A percentile compares a stretch with the other conserved stretches of the same genome.
Conservation (phyloP, 1,140 invertebrate genomes). For the Matsumurasca onukii region DNA sequence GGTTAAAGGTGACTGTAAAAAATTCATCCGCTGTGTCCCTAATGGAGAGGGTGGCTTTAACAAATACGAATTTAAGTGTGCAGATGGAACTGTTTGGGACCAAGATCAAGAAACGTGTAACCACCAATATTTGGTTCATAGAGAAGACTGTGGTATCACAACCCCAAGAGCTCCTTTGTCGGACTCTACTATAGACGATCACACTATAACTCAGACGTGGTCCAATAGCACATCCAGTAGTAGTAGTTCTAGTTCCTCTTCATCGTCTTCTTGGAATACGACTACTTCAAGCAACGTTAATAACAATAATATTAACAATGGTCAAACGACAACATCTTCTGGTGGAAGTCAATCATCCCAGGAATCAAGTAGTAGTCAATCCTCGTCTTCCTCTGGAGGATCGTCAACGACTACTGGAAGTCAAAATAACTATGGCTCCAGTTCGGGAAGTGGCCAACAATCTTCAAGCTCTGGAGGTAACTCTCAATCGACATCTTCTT, state of each 20-base stretch:
- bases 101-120: slow-evolving; percentile 59
- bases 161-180: slow-evolving; percentile 34
- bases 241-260: slow-evolving; percentile 30
- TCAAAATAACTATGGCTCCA: slow-evolving; percentile 30
- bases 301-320: background rate
- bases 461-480: slow-evolving; percentile 31
- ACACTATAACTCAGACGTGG: slow-evolving; percentile 35
- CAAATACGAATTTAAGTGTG: slow-evolving; percentile 63
- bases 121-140: slow-evolving; percentile 55
- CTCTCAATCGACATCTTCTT: slow-evolving; percentile 31
- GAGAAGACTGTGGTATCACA: slow-evolving; percentile 38
- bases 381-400: slow-evolving; percentile 32
- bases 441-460: slow-evolving; percentile 32
- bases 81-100: slow-evolving; percentile 66
- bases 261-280: slow-evolving; percentile 34
- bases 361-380: slow-evolving; percentile 25
- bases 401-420: slow-evolving; percentile 25
- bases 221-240: slow-evolving; percentile 34
- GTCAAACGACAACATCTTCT: slow-evolving; percentile 7
- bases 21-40: slow-evolving; percentile 67
- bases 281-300: slow-evolving; percentile 10
- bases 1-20: slow-evolving; percentile 60
- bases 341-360: slow-evolving; percentile 13
- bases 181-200: slow-evolving; percentile 34
- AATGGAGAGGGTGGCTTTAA: slow-evolving; percentile 56